Percentiles rank a stretch among this genome's conserved stretches.
phyloP scores from a whole-genome alignment of 92 coral and sea anemone genomes.

The Zoanthus sansibaricus region DNA sequence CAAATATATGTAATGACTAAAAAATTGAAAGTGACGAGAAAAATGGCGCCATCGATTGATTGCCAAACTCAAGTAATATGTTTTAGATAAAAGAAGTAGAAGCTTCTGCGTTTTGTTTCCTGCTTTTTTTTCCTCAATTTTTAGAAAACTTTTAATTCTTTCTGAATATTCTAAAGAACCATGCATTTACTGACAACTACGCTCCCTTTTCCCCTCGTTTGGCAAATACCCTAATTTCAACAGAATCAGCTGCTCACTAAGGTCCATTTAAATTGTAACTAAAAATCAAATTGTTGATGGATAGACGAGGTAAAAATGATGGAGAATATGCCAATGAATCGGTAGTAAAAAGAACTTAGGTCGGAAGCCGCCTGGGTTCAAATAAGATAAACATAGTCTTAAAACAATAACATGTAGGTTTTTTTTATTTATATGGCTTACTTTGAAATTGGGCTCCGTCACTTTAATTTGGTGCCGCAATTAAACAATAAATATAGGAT shows the following conservation, averaged over 20 bases:
- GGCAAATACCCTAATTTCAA: too few relatives aligned
- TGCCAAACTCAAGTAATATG: too few relatives aligned
- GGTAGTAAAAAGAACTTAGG: not conserved
- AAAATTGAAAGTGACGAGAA: too few relatives aligned
- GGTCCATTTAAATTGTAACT: not conserved
- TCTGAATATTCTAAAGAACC: too few relatives aligned
- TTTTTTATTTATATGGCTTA: slow-evolving; percentile 23
- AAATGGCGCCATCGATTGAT: too few relatives aligned
- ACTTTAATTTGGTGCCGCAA: slow-evolving; percentile 22
- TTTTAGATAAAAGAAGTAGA: too few relatives aligned
- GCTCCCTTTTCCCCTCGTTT: too few relatives aligned
- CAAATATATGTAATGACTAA: too few relatives aligned
- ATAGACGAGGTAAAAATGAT: slow-evolving; percentile 19
- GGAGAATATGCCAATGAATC: slow-evolving; percentile 39
- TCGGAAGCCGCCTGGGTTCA: slow-evolving; percentile 12
- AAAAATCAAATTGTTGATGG: slow-evolving; percentile 3
- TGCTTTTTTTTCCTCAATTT: too few relatives aligned
- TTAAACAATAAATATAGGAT: slow-evolving; percentile 16
- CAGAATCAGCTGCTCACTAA: not conserved
- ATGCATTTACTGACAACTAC: too few relatives aligned
- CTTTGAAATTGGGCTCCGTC: slow-evolving; percentile 24
- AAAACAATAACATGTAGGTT: not conserved
- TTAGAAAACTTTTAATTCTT: too few relatives aligned
- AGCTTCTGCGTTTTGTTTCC: too few relatives aligned
- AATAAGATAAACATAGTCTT: slow-evolving; percentile 26